A percentile compares a stretch with the other conserved stretches of the same genome.
Evolutionary conservation across 1,140 invertebrate genomes (phyloP).

Genomic region (Drosophila kohkoa): DNA sequence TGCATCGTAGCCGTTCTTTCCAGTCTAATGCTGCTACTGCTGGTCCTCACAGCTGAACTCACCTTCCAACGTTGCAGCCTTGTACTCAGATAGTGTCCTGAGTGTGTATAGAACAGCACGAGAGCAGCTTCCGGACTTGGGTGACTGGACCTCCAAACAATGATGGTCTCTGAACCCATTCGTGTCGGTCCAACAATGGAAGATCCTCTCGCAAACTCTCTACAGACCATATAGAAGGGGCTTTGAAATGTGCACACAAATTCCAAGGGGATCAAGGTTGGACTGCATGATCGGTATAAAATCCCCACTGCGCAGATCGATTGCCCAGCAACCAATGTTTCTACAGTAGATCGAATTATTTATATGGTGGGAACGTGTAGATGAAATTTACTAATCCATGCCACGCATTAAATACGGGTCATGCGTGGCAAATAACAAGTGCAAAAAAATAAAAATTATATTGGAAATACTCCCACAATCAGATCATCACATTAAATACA

Average conservation of each 20-base stretch:
- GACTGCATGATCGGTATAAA: constrained; percentile 38
- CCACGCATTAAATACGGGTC: too few relatives aligned
- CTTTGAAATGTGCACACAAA: constrained; percentile 37
- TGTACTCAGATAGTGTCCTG: constrained; percentile 37
- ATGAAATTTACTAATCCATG: too few relatives aligned
- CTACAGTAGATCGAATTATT: neutral
- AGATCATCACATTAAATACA: constrained; percentile 24
- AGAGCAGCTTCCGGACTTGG: constrained; percentile 38
- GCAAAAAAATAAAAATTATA: neutral
- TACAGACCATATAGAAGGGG: constrained; percentile 25
- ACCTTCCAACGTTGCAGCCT: constrained; percentile 37
- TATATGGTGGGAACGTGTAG: neutral
- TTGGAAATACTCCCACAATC: neutral
- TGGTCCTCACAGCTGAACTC: neutral
- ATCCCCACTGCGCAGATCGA: constrained; percentile 12
- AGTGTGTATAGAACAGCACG: constrained; percentile 47
- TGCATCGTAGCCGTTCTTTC: neutral
- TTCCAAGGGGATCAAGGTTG: constrained; percentile 14
- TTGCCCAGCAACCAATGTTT: constrained; percentile 44
- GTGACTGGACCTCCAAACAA: constrained; percentile 70
- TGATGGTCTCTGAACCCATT: constrained; percentile 84
- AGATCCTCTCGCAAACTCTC: constrained; percentile 12
- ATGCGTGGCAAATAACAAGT: neutral
- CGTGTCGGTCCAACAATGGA: constrained; percentile 73
- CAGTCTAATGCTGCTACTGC: neutral